Evolutionary conservation across 2,888 invertebrate genomes (phyloP), one percentile per base, ranked within the genome.

Genomic region (Drosophila hawaiiensis): DNA sequence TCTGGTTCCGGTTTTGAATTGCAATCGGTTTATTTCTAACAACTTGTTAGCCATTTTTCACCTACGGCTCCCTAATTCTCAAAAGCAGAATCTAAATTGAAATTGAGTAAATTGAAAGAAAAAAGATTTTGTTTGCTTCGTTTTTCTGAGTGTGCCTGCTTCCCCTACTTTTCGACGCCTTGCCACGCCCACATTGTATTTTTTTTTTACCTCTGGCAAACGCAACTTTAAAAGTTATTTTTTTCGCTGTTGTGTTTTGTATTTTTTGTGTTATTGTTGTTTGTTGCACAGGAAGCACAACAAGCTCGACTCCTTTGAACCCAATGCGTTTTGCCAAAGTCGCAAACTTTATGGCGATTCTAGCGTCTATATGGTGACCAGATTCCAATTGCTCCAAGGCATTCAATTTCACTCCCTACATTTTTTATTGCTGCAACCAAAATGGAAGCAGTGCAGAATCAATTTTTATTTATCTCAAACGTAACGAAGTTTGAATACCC

Each of bases 221-320:
- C 63, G 62, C 58, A 73, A 71, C 69, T 74, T 71, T 79, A 50
- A 68, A 70, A 81, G 73, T 56, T 50, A 37, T 52, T 33, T 61
- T 69, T 60, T 50, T 25, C 16, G 47, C 16, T 9, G 12, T 43
- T 47, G 61, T 25, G 4, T 25, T 63, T 59, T 53, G 3, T 12
- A 14, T 35, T 35, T 35, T 35, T 31, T 60, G 29, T 31, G 31
- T 43, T 47, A 9, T 41, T 52, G n/a, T 28, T 56, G 58, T 60
- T 71, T 58, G 85, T 65, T 87, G 84, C 84, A 85, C 84, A 83
- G 73, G 47, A 25, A 85, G 85, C 67, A 76, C 84, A 89, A 83
- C 76, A 89, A 75, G 72, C 56, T 83, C 76, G 74, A 58, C 80
- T 56, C 56, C 39, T 4, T 56, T 41, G 63, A 41, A 59, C 53